phyloP scores from a whole-genome alignment of 1,140 invertebrate genomes.

The Brachionus rubens region DNA sequence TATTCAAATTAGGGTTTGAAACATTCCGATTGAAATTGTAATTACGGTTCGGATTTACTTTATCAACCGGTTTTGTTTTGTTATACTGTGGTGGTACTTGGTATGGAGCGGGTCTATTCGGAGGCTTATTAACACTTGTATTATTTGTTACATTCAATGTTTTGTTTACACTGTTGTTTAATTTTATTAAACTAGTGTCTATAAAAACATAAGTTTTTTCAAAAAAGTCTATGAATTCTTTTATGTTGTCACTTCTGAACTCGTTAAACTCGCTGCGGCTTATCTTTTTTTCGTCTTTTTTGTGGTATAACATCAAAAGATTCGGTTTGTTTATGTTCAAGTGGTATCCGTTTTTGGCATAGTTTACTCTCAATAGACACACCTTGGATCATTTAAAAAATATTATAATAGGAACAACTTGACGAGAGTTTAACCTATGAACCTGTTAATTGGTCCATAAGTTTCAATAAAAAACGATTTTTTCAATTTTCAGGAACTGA shows the following conservation, averaged over 20 bases:
- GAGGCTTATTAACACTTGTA: neutral
- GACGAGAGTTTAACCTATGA: neutral
- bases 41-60: neutral
- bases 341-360: constrained; percentile 25
- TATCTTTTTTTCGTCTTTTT: neutral
- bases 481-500: too few species aligned
- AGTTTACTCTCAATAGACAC: constrained; percentile 22
- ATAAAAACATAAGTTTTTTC: constrained; percentile 38
- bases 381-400: neutral
- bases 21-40: neutral
- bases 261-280: neutral
- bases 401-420: neutral
- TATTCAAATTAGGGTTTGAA: neutral
- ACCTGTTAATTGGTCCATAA: too few species aligned
- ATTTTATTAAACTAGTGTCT: constrained; percentile 25
- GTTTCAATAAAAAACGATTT: too few species aligned
- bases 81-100: neutral
- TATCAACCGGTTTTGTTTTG: neutral
- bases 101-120: neutral
- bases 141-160: too few species aligned
- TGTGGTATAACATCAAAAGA: constrained; percentile 19
- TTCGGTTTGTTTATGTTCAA: constrained; percentile 44
- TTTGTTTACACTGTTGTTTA: neutral
- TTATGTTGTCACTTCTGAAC: neutral
- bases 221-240: constrained; percentile 6